Conservation (phyloP, 2,888 invertebrate species). For the Petrolisthes cinctipes region DNA sequence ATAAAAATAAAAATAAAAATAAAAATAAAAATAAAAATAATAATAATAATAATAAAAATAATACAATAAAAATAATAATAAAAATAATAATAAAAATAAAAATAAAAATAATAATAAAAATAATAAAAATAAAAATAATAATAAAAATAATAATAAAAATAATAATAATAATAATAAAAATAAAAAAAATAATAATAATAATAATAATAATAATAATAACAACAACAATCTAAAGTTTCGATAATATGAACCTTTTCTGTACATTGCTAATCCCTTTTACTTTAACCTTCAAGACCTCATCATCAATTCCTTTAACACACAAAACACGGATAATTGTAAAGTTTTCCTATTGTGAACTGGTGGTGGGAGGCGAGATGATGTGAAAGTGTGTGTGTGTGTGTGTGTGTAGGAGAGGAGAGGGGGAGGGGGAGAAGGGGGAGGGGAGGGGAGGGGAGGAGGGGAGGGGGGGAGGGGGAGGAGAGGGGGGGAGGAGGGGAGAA, state of each 20-base stretch:
- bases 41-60: neutral
- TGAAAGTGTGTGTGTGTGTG: neutral
- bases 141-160: neutral
- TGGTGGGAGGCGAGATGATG: neutral
- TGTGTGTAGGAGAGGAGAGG: neutral
- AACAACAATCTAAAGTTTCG: neutral
- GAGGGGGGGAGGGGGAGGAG: neutral
- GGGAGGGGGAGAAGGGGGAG: neutral
- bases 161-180: neutral
- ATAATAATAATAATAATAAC: too few relatives aligned
- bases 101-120: neutral
- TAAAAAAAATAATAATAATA: neutral
- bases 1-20: too few relatives aligned
- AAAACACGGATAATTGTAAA: neutral
- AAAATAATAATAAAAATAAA: neutral
- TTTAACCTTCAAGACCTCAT: too few relatives aligned
- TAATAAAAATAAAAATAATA: neutral
- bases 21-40: neutral
- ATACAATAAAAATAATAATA: too few relatives aligned
- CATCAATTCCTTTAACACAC: neutral
- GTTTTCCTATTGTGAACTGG: neutral
- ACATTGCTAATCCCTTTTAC: too few relatives aligned
- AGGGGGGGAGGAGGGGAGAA: neutral
- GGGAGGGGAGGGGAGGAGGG: neutral
- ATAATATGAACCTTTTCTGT: too few relatives aligned